These are phyloP conservation scores for Bradypodion ventrale DNA, from an alignment of 2,797 vertebrate genomes.

Conservation along the genomic window DNA sequence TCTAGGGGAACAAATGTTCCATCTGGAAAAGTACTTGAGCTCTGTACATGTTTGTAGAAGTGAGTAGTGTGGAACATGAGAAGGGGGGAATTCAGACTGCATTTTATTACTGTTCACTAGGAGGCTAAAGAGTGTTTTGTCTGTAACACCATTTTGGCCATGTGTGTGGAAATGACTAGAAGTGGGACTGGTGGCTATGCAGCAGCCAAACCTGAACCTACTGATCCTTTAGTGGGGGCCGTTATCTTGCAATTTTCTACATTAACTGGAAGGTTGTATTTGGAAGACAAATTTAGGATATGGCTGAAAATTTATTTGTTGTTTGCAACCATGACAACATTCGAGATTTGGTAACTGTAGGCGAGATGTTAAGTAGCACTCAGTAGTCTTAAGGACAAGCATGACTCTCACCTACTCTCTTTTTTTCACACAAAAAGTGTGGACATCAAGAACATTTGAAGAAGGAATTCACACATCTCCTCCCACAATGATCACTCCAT, in stretches of 20 bases:
- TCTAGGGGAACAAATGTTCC: no score
- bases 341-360: not conserved
- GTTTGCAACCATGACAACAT: not conserved
- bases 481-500: not conserved
- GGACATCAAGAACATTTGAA: not conserved
- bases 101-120: not conserved
- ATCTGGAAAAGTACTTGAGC: not conserved
- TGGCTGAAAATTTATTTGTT: not conserved
- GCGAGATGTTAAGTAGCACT: not conserved
- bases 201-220: not conserved
- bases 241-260: not conserved
- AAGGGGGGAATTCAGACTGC: not conserved
- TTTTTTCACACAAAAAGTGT: not conserved
- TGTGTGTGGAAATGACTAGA: not conserved
- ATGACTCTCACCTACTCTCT: not conserved
- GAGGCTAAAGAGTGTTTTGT: not conserved
- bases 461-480: not conserved
- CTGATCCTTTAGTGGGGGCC: not conserved
- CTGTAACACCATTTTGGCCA: not conserved
- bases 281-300: not conserved
- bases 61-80: not conserved
- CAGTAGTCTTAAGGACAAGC: not conserved
- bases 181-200: not conserved
- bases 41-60: not conserved
- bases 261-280: not conserved